Evolutionary conservation across 2,888 invertebrate genomes (phyloP), one percentile per base, ranked within the genome.

Genomic region (Cantharis flavilabris): DNA sequence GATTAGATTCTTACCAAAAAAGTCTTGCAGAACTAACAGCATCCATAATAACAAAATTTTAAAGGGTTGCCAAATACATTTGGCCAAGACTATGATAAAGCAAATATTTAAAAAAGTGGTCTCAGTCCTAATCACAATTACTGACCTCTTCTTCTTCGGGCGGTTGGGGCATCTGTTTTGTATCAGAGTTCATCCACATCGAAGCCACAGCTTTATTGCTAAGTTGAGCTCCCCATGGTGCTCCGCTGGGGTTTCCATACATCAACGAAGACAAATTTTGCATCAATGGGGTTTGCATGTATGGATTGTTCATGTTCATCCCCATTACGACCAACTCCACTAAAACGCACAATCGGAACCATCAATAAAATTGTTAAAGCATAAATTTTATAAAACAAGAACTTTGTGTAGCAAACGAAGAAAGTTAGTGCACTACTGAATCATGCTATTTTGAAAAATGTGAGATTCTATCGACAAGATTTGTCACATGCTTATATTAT

Each of bases 251-350:
- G 30, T 83, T 81, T 9, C 85, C 84, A 72, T 87, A 87, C 73
- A 87, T 82, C 75, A 88, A 81, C 4, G 86, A 84, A 1, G 87
- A 85, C 67, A 88, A 83, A 80, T 86, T 87, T 79, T 88, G 88
- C 70, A 88, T 80, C 74, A 88, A 87, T 1, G 88, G 88, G 74
- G 87, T 86, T 76, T 86, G 86, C 81, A 86, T 84, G 79, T 86
- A 87, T 5, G 86, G 86, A 71, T 84, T 85, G 78, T 86, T 87
- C 85, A 88, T 85, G 28, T 80, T 80, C 81, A 91, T 90, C 7
- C 91, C 89, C 88, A 91, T 89, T 16, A 91, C 91, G 23, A 91
- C 91, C 91, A 92, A 91, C 84, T 92, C 93, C 92, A 93, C 93
- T 93, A 88, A 69, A 84, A 78, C 7, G 7, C n/a, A 30, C 62